Evolutionary conservation across 2,113 vertebrate species (phyloP), one percentile per base, ranked within the genome.

Genomic region (Piliocolobus tephrosceles): DNA sequence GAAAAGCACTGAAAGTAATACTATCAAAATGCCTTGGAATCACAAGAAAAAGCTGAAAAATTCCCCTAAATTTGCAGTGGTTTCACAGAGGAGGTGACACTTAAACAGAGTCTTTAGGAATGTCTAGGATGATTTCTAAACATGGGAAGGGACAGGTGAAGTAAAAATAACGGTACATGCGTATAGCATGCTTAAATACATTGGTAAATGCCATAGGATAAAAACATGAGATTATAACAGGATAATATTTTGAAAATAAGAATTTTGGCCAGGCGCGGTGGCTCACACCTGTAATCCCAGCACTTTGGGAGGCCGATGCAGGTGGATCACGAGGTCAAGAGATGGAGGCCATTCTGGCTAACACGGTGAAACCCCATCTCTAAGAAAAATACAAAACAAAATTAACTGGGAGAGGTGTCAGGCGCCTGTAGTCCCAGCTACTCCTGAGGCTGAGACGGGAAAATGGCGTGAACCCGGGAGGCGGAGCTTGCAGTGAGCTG

Each of bases 11-110:
- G 20, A 85, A 85, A 81, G 88, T 52, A 79, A 80, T 11, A 68
- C 50, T 58, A 68, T 70, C 27, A 52, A 47, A 82, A 73, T 61
- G 25, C 11, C 84, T 88, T 58, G 55, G 22, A 8, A 66, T 94
- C 35, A 73, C 40, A 73, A 79, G 13, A n/a, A 79, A 90, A 23
- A 23, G 35, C 7, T 79, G 73, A 83, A 89, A 88, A 73, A 22
- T 1, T 4, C 8, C 18, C 84, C 18, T 88, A 45, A 88, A 0
- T 43, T 86, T 7, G 70, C 55, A 87, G 43, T 91, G 22, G 22
- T 87, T 94, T 96, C 38, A 93, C 22, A 50, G 58, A 78, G 50
- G 35, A 94, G 27, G 50, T 52, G 57, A 80, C 78, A 52, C 72
- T 86, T 92, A 50, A 92, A 57, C 22, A 35, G 30, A 66, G 17